Base-by-base conservation (phyloP, 35 echinoderm and acorn worm species). In the Chiridota heheva region DNA sequence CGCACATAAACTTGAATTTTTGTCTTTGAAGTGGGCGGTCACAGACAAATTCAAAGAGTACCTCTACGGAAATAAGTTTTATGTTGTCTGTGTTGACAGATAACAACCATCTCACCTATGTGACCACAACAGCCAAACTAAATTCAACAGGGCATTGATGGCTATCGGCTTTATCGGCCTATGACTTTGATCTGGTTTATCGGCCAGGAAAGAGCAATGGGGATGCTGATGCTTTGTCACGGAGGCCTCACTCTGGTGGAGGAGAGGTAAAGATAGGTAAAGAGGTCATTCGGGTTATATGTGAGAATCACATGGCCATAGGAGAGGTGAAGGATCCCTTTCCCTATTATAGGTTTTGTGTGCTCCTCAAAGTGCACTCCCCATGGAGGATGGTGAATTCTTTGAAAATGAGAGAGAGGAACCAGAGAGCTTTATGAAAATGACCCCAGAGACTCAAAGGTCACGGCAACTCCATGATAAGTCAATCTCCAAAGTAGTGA, bases 211-310 rank as follows among this genome's bases (percentile, higher is more conserved):
- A 39, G n/a, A 58, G 38, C 15, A 91, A 91, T 55, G 61, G 25
- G 18, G 81, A 79, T 71, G 88, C 88, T 13, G 88, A 91, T 72
- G 88, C 70, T 28, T 45, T 89, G 30, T 83, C 78, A 42, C 32
- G 87, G 29, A 7, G 29, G 8, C 78, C 87, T 4, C 40, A 60
- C 67, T 8, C 7, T 15, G 67, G 42, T 15, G 67, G 1, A 55
- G 49, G 42, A 2, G 26, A 32, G 15, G 26, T 17, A 3, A 70
- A 32, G 26, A 13, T 39, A 12, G 25, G 15, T 42, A 13, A 25
- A 35, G 67, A 70, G 8, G 34, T 17, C 8, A 37, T 42, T 2
- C 2, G 2, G 15, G 67, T 35, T 5, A 70, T 70, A 25, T 70
- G 67, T 70, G 7, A 70, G 25, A 1, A 16, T 36, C 67, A 70